Percentiles rank a stretch among this genome's conserved stretches.
phyloP scores from a whole-genome alignment of 2,113 vertebrate species.

The Coryphaenoides rupestris region DNA sequence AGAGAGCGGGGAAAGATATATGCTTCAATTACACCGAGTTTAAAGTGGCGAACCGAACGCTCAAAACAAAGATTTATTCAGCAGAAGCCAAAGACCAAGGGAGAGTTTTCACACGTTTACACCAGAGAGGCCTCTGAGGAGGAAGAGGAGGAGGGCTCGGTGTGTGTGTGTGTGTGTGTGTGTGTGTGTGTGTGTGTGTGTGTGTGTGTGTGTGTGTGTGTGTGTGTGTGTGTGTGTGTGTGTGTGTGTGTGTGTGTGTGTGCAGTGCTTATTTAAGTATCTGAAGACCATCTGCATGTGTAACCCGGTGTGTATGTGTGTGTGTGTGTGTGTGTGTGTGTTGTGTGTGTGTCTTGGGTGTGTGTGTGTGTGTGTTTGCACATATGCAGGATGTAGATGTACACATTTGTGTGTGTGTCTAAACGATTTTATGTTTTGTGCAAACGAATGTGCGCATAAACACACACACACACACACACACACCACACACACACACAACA shows the following conservation, averaged over 20 bases:
- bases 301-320: slow-evolving; percentile 4
- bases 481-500: too few relatives aligned
- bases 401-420: neutral
- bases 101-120: slow-evolving; percentile 77
- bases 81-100: slow-evolving; percentile 75
- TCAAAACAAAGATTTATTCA: slow-evolving; percentile 79
- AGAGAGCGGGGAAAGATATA: slow-evolving; percentile 49
- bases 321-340: slow-evolving; percentile 15
- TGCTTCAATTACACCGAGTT: slow-evolving; percentile 71
- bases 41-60: slow-evolving; percentile 73
- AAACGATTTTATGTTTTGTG: neutral
- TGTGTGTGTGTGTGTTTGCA: slow-evolving; percentile 5
- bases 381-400: too few relatives aligned
- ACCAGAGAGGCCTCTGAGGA: slow-evolving; percentile 70
- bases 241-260: slow-evolving; percentile 29
- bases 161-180: slow-evolving; percentile 48
- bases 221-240: too few relatives aligned
- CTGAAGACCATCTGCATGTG: too few relatives aligned
- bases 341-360: neutral
- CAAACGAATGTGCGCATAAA: neutral
- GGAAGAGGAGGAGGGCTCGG: too few relatives aligned
- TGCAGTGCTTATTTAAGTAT: too few relatives aligned
- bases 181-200: slow-evolving; percentile 49
- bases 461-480: too few relatives aligned
- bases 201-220: slow-evolving; percentile 11